phyloP scores from a whole-genome alignment of 2,797 vertebrate genomes.

The Gallinago stenura region DNA sequence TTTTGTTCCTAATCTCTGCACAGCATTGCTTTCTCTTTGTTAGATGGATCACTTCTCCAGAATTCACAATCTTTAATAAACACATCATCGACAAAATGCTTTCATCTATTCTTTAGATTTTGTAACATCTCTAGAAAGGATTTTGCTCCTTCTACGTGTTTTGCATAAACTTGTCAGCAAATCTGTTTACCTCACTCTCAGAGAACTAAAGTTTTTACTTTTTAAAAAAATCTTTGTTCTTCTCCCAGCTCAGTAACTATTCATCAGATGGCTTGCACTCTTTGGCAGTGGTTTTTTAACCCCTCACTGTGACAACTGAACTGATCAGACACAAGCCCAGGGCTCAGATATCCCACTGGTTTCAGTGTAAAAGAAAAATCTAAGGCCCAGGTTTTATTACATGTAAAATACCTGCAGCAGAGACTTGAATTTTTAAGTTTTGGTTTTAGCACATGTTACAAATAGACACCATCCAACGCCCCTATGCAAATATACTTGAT shows the following conservation, averaged over 20 bases:
- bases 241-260: conserved; percentile 28
- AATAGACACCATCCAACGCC: not conserved
- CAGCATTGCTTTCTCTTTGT: conserved; percentile 59
- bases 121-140: conserved; percentile 64
- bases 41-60: conserved; percentile 58
- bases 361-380: not conserved
- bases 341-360: not conserved
- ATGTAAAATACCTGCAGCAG: not conserved
- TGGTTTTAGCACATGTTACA: not conserved
- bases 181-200: conserved; percentile 52
- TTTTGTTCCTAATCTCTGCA: conserved; percentile 71
- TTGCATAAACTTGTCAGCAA: conserved; percentile 74
- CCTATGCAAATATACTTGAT: not conserved
- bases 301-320: not conserved
- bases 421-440: not conserved
- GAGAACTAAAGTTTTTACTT: conserved; percentile 27
- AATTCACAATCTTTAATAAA: conserved; percentile 75
- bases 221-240: conserved; percentile 33
- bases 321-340: not conserved
- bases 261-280: not conserved
- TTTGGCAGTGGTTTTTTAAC: not conserved
- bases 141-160: conserved; percentile 47
- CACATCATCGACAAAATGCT: conserved; percentile 69
- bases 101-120: conserved; percentile 76
- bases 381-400: not conserved